Base-by-base conservation (phyloP, 2,888 invertebrate genomes). In the Halictus quadricinctus region DNA sequence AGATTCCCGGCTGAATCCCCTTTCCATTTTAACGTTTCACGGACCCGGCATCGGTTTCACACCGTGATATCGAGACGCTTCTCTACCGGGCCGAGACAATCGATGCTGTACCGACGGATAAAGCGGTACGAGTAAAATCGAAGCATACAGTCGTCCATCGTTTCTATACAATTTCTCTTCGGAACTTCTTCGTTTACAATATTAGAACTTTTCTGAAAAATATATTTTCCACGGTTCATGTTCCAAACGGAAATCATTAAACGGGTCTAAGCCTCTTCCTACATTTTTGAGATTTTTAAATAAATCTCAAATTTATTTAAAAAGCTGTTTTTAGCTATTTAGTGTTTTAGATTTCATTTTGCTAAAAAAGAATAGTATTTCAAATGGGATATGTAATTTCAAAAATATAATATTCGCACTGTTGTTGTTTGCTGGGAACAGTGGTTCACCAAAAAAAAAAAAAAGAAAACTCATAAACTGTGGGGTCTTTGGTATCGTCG, bases 1-100 rank as follows among this genome's bases (percentile, higher is more conserved):
- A 72, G 75, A 84, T 79, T 76, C 25, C 50, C 7, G 54, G 10
- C 74, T 43, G 83, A 84, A 79, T 75, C 84, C 79, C 64, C 75
- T 66, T 83, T 66, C 21, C 41, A 21, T 64, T 58, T 58, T 58
- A 58, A n/a, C 58, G 58, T 58, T 58, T n/a, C 58, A n/a, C 58
- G 10, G n/a, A n/a, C n/a, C 58, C 58, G n/a, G 54, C n/a, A 54
- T 54, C 54, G 54, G 58, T 36, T 64, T 64, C 64, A 36, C 64
- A 36, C 29, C 18, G 0, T 25, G 29, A 29, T 29, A 64, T 29
- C 64, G 29, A 64, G 64, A 36, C 64, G 29, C 64, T 64, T 29
- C 29, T 58, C 64, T 64, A 8, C 29, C 18, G 29, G 18, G 29
- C 64, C 29, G 29, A 36, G 2, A 64, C 29, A 18, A 29, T 64